phyloP scores from a whole-genome alignment of 2,797 vertebrate species.

The Chaenodraco wilsoni region DNA sequence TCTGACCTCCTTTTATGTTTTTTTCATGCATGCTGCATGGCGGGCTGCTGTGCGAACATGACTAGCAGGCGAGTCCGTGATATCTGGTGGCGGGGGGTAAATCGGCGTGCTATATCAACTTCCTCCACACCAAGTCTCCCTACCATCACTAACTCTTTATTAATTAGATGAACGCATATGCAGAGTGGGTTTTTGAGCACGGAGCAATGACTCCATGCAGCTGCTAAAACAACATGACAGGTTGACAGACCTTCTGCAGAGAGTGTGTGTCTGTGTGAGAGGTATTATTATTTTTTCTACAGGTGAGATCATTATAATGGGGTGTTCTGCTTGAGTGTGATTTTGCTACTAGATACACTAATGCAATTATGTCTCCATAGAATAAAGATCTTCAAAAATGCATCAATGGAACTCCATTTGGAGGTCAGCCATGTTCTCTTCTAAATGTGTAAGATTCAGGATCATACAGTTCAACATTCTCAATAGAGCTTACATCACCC shows the following conservation, averaged over 20 bases:
- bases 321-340: constrained; percentile 14
- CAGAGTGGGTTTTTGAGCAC: constrained; percentile 33
- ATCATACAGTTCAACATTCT: too few relatives aligned
- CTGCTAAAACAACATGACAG: constrained; percentile 48
- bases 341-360: not conserved
- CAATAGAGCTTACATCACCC: too few relatives aligned
- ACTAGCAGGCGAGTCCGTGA: constrained; percentile 63
- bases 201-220: constrained; percentile 38
- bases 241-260: constrained; percentile 34
- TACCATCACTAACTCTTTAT: constrained; percentile 62
- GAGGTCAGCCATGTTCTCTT: too few relatives aligned
- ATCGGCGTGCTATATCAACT: constrained; percentile 67
- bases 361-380: not conserved
- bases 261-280: constrained; percentile 8
- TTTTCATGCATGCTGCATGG: constrained; percentile 40
- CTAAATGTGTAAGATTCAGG: too few relatives aligned
- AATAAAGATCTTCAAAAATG: not conserved
- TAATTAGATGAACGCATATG: constrained; percentile 64
- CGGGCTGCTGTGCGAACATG: constrained; percentile 62
- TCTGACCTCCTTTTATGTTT: constrained; percentile 59
- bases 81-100: constrained; percentile 70
- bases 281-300: constrained; percentile 16
- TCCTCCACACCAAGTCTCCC: constrained; percentile 41
- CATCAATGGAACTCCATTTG: too few relatives aligned
- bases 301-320: constrained; percentile 27